These are phyloP conservation scores for Piprites chloris DNA, from an alignment of 2,113 vertebrate species.

Conservation along the genomic window DNA sequence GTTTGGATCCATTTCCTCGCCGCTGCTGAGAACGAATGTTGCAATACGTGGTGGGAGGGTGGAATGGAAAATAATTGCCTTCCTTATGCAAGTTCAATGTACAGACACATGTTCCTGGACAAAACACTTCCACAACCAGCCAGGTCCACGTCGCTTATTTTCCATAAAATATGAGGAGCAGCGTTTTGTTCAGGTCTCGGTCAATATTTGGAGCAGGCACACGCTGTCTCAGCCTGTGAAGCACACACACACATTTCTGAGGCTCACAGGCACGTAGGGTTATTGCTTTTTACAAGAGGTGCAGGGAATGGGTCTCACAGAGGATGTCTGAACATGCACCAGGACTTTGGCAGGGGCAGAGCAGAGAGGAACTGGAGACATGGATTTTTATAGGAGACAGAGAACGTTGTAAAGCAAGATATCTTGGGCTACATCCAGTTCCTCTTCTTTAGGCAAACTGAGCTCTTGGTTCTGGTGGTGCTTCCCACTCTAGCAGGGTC, in stretches of 20 bases:
- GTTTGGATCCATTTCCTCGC: constrained; percentile 9
- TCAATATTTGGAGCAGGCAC: not conserved
- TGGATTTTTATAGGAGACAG: not conserved
- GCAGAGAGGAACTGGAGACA: not conserved
- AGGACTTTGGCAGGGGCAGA: not conserved
- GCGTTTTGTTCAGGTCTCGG: not conserved
- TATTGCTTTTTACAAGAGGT: not conserved
- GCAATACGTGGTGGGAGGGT: not conserved
- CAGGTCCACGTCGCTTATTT: not conserved
- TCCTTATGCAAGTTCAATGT: not conserved
- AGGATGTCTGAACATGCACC: not conserved
- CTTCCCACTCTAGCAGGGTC: not conserved
- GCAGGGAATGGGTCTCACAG: not conserved
- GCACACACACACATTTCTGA: fast-evolving
- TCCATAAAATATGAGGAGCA: not conserved
- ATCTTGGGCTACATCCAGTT: not conserved
- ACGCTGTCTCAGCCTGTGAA: not conserved
- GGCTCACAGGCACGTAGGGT: not conserved
- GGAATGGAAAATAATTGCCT: constrained; percentile 44
- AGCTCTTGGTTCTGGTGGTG: not conserved
- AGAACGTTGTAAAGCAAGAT: not conserved
- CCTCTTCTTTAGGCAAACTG: not conserved
- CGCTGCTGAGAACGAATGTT: not conserved
- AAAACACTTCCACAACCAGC: not conserved
- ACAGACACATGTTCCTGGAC: constrained; percentile 48